Evolutionary conservation across 2,797 vertebrate genomes (phyloP).

Genomic region (Platyrinchus mystaceus): DNA sequence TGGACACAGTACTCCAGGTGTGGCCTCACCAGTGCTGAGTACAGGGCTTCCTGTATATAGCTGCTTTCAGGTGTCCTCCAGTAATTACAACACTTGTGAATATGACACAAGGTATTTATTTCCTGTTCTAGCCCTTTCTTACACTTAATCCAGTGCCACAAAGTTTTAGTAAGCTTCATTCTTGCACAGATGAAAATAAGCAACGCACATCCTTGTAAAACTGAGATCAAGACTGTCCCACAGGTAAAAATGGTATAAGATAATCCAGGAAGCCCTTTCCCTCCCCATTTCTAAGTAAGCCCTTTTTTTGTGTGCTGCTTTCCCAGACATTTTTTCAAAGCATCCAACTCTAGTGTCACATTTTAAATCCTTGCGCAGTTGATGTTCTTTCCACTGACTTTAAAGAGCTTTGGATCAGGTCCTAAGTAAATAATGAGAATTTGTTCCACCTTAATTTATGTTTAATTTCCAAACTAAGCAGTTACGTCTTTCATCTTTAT

Average conservation of each 20-base stretch:
- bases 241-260: not conserved
- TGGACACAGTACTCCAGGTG: too few relatives aligned
- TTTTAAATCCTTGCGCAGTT: not conserved
- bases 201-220: not conserved
- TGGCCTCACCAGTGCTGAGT: too few relatives aligned
- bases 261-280: not conserved
- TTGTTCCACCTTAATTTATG: constrained; percentile 53
- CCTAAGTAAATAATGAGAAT: constrained; percentile 54
- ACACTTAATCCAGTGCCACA: not conserved
- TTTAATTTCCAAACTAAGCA: constrained; percentile 48
- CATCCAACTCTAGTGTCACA: not conserved
- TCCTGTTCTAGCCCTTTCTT: not conserved
- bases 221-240: not conserved
- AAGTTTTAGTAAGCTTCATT: not conserved
- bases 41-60: too few relatives aligned
- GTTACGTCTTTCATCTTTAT: constrained; percentile 61
- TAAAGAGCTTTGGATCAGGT: constrained; percentile 21
- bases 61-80: not conserved
- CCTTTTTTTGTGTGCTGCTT: not conserved
- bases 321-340: not conserved
- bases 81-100: accelerated
- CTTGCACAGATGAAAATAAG: not conserved
- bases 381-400: constrained; percentile 26
- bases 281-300: not conserved
- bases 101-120: not conserved